Evolutionary conservation across 2,888 invertebrate genomes (phyloP).

Genomic region (Harpalus rubripes): DNA sequence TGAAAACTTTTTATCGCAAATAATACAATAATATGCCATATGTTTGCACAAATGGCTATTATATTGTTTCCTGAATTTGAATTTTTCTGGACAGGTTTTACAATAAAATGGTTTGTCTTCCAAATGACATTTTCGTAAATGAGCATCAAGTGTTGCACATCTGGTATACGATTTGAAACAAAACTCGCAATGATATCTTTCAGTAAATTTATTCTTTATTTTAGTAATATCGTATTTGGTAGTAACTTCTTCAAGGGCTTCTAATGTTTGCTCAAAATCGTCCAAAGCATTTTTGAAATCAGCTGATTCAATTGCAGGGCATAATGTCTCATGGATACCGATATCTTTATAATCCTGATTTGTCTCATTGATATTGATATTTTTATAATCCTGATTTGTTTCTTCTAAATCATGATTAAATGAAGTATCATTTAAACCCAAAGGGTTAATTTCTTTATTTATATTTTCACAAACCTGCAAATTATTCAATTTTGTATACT

Average conservation of each 20-base stretch:
- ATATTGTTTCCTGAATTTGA: neutral
- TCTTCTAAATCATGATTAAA: no score
- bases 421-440: no score
- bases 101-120: constrained; percentile 16
- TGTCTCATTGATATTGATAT: no score
- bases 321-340: no score
- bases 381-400: no score
- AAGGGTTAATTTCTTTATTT: no score
- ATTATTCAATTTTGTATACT: no score
- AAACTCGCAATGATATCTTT: neutral
- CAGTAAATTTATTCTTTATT: neutral
- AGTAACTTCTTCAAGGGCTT: neutral
- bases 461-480: no score
- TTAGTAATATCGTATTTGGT: neutral
- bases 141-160: neutral
- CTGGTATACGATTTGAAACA: neutral
- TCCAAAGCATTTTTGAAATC: no score
- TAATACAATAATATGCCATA: neutral
- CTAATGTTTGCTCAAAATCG: no score
- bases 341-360: no score
- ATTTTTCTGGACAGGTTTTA: neutral
- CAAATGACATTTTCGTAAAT: neutral
- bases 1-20: neutral
- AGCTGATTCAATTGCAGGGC: no score
- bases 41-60: neutral